These are phyloP conservation scores for Gobionotothen gibberifrons DNA, from an alignment of 2,797 vertebrate genomes.

Conservation along the genomic window DNA sequence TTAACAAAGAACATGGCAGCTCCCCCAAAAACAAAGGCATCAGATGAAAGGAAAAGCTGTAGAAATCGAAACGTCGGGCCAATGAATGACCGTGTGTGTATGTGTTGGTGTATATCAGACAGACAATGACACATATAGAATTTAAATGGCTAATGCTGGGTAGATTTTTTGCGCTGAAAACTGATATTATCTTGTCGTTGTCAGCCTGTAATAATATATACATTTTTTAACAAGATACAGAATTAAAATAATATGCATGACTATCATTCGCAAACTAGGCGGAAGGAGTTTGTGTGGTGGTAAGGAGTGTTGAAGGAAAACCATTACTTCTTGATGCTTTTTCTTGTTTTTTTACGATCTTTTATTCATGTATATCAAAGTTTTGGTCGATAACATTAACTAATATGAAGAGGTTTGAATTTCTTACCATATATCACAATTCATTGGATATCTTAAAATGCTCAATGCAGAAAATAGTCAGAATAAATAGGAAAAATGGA, in stretches of 20 bases:
- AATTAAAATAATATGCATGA: constrained; percentile 24
- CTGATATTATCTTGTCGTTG: constrained; percentile 21
- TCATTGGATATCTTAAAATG: background rate
- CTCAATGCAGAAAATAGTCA: background rate
- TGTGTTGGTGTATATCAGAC: constrained; percentile 26
- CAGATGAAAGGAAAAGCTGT: constrained; percentile 64
- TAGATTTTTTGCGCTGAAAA: constrained; percentile 27
- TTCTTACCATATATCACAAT: background rate
- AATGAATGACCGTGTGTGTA: constrained; percentile 44
- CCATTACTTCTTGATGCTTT: background rate
- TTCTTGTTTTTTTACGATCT: background rate
- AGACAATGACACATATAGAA: background rate
- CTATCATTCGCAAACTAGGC: background rate
- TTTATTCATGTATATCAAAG: background rate
- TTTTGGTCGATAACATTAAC: background rate
- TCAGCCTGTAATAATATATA: constrained; percentile 44
- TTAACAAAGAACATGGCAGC: constrained; percentile 46
- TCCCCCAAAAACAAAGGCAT: constrained; percentile 49
- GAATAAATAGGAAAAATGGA: background rate
- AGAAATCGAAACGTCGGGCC: constrained; percentile 40
- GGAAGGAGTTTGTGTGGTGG: constrained; percentile 5
- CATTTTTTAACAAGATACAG: constrained; percentile 25
- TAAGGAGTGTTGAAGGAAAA: background rate
- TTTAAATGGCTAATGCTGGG: constrained; percentile 6
- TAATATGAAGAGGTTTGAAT: background rate